Evolutionary conservation across 2,797 vertebrate genomes (phyloP).

Genomic region (Hypotaenidia philippensis): DNA sequence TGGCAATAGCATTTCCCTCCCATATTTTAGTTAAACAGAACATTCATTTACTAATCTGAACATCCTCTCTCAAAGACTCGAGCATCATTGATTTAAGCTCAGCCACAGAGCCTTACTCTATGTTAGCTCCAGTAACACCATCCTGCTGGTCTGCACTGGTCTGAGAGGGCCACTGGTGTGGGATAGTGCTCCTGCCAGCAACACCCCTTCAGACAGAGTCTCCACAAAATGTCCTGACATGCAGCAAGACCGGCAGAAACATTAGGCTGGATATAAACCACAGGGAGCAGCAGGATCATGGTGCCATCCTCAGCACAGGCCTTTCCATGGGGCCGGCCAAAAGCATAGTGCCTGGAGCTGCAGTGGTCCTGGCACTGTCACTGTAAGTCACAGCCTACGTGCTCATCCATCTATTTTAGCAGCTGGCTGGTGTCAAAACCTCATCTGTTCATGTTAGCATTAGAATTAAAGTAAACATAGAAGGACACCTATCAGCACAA

Average conservation of each 20-base stretch:
- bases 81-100: neutral
- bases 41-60: neutral
- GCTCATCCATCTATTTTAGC: neutral
- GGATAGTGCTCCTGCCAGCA: neutral
- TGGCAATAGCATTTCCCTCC: neutral
- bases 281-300: neutral
- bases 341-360: neutral
- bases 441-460: neutral
- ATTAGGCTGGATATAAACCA: neutral
- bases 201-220: neutral
- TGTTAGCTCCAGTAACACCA: neutral
- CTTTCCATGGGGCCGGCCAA: rapidly evolving
- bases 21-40: neutral
- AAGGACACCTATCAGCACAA: neutral
- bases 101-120: neutral
- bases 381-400: no score
- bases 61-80: neutral
- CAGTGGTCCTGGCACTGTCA: neutral
- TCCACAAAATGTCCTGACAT: neutral
- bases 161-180: neutral
- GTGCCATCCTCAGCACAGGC: neutral
- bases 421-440: neutral
- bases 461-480: neutral
- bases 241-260: neutral
- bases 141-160: neutral